A percentile compares a stretch with the other conserved stretches of the same genome.
Evolutionary conservation across 2,797 vertebrate species (phyloP).

Genomic region (Dicrostonyx torquatus): DNA sequence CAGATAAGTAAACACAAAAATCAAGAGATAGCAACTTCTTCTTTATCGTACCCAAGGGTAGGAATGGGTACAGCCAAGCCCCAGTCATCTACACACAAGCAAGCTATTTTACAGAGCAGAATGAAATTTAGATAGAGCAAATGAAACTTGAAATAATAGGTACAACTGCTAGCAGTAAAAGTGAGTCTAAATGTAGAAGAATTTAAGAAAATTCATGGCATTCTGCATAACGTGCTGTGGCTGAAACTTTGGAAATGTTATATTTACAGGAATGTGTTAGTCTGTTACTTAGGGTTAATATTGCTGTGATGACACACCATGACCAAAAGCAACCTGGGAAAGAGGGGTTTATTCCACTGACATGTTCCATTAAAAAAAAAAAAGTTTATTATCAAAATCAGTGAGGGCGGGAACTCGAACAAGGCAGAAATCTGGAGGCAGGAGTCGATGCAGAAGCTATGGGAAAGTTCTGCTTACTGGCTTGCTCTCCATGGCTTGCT

Average conservation of each 20-base stretch:
- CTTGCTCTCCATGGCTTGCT: neutral
- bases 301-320: neutral
- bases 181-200: neutral
- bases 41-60: neutral
- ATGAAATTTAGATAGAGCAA: neutral
- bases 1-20: neutral
- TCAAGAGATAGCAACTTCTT: neutral
- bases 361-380: neutral
- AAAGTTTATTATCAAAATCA: neutral
- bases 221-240: neutral
- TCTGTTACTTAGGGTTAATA: neutral
- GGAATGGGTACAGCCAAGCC: neutral
- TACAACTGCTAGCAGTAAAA: neutral
- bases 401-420: neutral
- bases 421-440: neutral
- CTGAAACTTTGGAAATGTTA: neutral
- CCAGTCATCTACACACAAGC: neutral
- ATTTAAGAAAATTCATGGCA: neutral
- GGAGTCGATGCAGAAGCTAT: neutral
- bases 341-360: neutral
- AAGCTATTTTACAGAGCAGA: neutral
- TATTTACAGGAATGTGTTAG: neutral
- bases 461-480: neutral
- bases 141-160: neutral
- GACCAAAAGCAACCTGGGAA: neutral